These are phyloP conservation scores for Distichodus sexfasciatus DNA, from an alignment of 2,797 vertebrate species.

Conservation along the genomic window DNA sequence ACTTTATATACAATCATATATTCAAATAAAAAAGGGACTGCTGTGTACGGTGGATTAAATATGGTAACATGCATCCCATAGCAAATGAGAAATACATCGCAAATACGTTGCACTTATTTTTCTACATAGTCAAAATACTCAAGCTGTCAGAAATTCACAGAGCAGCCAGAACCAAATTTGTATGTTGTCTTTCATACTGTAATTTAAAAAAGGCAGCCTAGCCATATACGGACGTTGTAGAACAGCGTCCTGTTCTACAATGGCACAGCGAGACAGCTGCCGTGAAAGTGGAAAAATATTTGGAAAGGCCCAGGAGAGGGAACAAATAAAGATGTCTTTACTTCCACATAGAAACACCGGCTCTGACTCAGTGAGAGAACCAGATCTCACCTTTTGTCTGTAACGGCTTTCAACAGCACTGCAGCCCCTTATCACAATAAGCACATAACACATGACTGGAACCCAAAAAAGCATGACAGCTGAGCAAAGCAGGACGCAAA, in stretches of 20 bases:
- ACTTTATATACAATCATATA: background rate
- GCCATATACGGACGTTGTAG: background rate
- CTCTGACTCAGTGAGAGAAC: conserved; percentile 5
- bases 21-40: background rate
- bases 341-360: background rate
- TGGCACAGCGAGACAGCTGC: background rate
- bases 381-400: conserved; percentile 24
- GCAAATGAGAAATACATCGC: background rate
- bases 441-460: conserved; percentile 43
- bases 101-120: background rate
- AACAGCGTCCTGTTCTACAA: background rate
- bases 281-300: background rate
- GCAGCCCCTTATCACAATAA: conserved; percentile 8
- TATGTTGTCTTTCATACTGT: background rate
- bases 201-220: background rate
- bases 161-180: background rate
- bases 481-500: conserved; percentile 23
- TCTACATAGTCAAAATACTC: background rate
- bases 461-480: conserved; percentile 42
- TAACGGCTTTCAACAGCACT: conserved; percentile 26
- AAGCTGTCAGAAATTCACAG: background rate
- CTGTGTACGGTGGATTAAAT: background rate
- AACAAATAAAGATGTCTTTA: background rate
- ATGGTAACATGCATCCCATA: background rate
- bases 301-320: background rate